Percentiles rank a stretch among this genome's conserved stretches.
Conservation (phyloP, 2,113 vertebrate genomes). For the Serinus canaria region DNA sequence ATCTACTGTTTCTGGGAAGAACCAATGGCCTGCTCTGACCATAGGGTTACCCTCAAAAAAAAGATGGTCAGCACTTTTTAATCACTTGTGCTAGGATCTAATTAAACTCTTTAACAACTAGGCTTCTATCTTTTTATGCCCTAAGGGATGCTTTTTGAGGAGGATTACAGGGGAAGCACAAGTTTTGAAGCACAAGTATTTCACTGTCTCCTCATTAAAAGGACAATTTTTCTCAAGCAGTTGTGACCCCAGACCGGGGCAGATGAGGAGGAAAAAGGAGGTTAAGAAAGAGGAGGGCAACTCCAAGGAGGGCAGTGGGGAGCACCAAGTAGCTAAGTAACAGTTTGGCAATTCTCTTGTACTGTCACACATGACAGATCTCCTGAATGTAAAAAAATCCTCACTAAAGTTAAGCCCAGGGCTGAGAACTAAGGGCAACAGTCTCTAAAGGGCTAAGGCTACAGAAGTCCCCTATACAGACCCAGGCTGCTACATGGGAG, state of each 20-base stretch:
- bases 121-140: background rate
- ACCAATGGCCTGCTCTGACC: background rate
- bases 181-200: background rate
- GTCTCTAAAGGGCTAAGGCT: background rate
- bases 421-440: background rate
- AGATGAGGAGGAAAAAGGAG: background rate
- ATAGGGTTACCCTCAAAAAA: background rate
- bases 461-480: rapidly evolving
- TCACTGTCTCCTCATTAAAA: background rate
- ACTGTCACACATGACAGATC: background rate
- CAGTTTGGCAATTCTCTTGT: background rate
- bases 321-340: background rate
- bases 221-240: background rate
- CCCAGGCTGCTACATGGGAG: background rate
- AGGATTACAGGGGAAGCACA: background rate
- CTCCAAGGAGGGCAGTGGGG: rapidly evolving
- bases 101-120: background rate
- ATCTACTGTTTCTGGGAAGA: background rate
- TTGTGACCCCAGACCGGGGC: background rate
- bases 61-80: background rate
- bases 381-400: background rate
- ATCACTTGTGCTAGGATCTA: background rate
- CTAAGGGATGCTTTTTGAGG: background rate
- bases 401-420: background rate
- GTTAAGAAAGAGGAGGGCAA: background rate